These are phyloP conservation scores for Delichon dasypus DNA, from an alignment of 2,797 vertebrate genomes.

Conservation along the genomic window DNA sequence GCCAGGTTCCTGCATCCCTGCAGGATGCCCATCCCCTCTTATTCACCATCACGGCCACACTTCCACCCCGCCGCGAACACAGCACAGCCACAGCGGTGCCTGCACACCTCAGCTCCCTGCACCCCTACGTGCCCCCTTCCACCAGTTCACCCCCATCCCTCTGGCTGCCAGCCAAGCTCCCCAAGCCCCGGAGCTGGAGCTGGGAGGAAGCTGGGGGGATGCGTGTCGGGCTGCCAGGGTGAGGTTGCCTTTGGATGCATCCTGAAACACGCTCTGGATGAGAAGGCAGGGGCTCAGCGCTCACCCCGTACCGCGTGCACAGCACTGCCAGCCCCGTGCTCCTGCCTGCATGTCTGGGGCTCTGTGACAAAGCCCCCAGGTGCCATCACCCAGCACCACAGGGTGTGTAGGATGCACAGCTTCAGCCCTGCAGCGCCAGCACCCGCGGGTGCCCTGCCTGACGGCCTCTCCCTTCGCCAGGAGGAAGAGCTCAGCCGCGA, in stretches of 20 bases:
- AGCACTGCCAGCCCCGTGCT: not conserved
- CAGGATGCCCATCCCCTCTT: not conserved
- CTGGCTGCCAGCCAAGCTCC: not conserved
- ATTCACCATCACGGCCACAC: not conserved
- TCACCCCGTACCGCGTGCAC: rapidly evolving
- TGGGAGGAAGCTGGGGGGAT: not conserved
- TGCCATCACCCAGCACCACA: rapidly evolving
- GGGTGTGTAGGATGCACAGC: not conserved
- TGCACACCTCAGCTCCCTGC: not conserved
- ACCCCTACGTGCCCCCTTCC: not conserved
- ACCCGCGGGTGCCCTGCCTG: rapidly evolving
- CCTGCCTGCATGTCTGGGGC: not conserved
- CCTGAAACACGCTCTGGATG: rapidly evolving
- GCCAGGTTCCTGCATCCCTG: not conserved
- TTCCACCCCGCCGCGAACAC: not conserved
- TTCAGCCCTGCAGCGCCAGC: not conserved
- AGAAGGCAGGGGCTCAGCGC: not conserved
- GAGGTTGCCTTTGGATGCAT: not conserved
- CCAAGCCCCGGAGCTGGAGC: rapidly evolving
- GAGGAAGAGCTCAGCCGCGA: constrained; percentile 87
- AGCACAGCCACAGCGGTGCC: not conserved
- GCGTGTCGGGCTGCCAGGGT: not conserved
- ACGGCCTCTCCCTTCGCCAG: constrained; percentile 58
- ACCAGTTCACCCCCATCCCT: not conserved
- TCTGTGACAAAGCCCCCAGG: not conserved